A percentile compares a stretch with the other conserved stretches of the same genome.
Evolutionary conservation across 2,797 vertebrate species (phyloP).

Genomic region (Myotis findleyi): DNA sequence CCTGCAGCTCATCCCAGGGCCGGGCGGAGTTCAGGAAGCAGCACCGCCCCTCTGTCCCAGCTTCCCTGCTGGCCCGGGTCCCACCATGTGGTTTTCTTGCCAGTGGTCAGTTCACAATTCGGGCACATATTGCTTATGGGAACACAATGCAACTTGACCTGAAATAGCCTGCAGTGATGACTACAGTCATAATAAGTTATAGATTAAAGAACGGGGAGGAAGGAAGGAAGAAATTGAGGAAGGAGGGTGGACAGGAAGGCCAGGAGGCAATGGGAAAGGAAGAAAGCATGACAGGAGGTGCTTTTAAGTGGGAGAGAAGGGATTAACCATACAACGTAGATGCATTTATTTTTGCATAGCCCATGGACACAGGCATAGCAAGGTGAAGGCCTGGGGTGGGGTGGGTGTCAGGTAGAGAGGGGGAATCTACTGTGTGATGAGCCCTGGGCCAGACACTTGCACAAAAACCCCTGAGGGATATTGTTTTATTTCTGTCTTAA

Average conservation of each 20-base stretch:
- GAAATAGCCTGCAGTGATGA: neutral
- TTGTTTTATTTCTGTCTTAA: neutral
- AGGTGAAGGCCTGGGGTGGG: neutral
- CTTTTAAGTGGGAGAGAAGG: neutral
- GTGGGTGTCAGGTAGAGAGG: neutral
- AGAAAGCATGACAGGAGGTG: neutral
- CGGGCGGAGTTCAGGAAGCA: neutral
- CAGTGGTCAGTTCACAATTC: neutral
- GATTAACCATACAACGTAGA: neutral
- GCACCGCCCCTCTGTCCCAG: neutral
- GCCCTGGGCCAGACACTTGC: neutral
- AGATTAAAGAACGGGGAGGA: neutral
- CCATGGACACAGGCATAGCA: neutral
- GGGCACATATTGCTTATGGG: neutral
- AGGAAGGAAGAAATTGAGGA: neutral
- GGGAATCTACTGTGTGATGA: neutral
- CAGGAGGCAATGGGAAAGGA: neutral
- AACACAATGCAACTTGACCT: constrained; percentile 45
- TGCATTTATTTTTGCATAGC: neutral
- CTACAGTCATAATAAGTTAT: neutral
- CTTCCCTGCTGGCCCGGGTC: neutral
- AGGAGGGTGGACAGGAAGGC: neutral
- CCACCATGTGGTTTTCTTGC: neutral
- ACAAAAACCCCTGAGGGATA: neutral
- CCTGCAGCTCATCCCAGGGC: neutral